Percentiles rank a stretch among this genome's conserved stretches.
These are phyloP conservation scores for Boloria euphrosyne DNA, from an alignment of 2,888 invertebrate genomes.

Conservation along the genomic window DNA sequence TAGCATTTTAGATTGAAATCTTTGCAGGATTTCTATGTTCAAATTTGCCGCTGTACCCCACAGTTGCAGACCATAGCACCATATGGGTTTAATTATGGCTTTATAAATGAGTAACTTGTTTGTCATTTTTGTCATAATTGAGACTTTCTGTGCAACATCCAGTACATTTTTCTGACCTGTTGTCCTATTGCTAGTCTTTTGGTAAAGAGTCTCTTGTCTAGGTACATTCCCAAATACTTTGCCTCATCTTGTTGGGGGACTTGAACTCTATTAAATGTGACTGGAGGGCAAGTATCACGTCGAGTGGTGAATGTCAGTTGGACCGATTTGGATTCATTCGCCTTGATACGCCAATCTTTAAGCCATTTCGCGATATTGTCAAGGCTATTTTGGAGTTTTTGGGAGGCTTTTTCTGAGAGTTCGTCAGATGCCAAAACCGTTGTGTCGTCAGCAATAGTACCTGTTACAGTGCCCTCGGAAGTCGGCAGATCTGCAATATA, in stretches of 20 bases:
- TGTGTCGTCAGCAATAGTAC: constrained; percentile 2
- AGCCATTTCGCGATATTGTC: neutral
- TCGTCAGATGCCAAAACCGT: too few species aligned
- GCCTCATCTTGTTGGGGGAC: neutral
- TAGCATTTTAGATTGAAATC: too few species aligned
- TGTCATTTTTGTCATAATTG: too few species aligned
- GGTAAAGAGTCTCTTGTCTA: neutral
- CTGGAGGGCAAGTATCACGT: neutral
- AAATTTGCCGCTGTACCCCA: constrained; percentile 10
- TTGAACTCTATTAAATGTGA: too few species aligned
- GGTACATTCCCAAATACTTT: neutral
- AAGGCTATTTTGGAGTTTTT: too few species aligned
- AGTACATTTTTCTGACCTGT: too few species aligned
- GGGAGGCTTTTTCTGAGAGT: too few species aligned
- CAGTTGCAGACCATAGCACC: neutral
- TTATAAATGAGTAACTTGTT: constrained; percentile 11
- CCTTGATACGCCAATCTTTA: neutral
- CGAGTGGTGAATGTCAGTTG: neutral
- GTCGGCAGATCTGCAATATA: neutral
- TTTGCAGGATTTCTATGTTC: neutral
- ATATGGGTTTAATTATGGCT: constrained; percentile 4
- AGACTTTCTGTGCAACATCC: neutral
- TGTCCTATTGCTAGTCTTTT: constrained; percentile 1
- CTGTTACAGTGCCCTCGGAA: neutral
- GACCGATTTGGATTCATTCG: neutral